These are phyloP conservation scores for Merodon equestris DNA, from an alignment of 2,888 invertebrate genomes.

Conservation along the genomic window DNA sequence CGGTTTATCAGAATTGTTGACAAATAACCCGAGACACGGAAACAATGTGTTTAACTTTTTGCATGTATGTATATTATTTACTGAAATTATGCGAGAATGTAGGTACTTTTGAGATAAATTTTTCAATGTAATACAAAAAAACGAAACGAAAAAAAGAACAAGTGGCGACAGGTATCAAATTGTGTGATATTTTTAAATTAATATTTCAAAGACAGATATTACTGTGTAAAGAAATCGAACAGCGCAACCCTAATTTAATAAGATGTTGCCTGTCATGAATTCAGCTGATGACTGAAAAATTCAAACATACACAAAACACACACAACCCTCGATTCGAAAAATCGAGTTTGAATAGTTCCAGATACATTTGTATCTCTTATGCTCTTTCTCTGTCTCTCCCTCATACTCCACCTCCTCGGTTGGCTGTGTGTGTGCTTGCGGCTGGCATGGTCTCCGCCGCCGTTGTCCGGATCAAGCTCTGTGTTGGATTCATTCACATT, in stretches of 20 bases:
- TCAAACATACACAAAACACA: constrained; percentile 77
- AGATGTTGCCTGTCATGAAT: constrained; percentile 79
- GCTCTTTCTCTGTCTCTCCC: constrained; percentile 68
- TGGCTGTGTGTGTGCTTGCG: constrained; percentile 43
- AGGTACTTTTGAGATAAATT: background rate
- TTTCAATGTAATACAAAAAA: too few species aligned
- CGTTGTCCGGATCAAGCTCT: constrained; percentile 4
- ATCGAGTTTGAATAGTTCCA: constrained; percentile 68
- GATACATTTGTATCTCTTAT: constrained; percentile 67
- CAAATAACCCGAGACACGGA: constrained; percentile 56
- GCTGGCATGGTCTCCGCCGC: constrained; percentile 25
- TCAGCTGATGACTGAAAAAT: constrained; percentile 79
- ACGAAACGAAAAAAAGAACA: constrained; percentile 20
- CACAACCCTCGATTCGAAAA: constrained; percentile 75
- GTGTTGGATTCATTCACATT: constrained; percentile 66
- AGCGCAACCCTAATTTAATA: constrained; percentile 74
- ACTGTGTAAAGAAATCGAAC: constrained; percentile 69
- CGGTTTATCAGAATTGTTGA: constrained; percentile 43
- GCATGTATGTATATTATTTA: background rate
- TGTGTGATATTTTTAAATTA: constrained; percentile 19
- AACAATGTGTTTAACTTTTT: constrained; percentile 26
- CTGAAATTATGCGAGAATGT: background rate
- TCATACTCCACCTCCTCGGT: constrained; percentile 66
- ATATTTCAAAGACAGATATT: constrained; percentile 27
- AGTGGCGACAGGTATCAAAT: constrained; percentile 36